Conservation (phyloP, 2,888 invertebrate genomes). For the Elmis aenea region DNA sequence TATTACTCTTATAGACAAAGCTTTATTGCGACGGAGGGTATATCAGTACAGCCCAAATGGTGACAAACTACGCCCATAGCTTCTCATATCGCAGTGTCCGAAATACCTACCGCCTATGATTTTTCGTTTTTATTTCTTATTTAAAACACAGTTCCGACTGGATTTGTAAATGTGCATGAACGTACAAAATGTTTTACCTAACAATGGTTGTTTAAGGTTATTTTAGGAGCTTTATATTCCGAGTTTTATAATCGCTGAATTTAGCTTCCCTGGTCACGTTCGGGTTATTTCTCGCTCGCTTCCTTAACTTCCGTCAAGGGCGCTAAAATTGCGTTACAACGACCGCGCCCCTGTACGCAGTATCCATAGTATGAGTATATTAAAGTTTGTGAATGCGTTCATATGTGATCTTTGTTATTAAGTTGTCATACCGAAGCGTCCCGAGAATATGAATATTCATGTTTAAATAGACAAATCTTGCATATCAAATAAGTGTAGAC, state of each 20-base stretch:
- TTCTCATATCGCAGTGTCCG: slow-evolving; percentile 36
- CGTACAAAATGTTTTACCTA: too few species aligned
- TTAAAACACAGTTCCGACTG: too few species aligned
- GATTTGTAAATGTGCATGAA: too few species aligned
- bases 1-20: slow-evolving; percentile 46
- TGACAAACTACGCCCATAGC: slow-evolving; percentile 41
- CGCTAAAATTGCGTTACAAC: slow-evolving; percentile 26
- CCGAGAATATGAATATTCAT: too few species aligned
- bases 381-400: slow-evolving; percentile 17
- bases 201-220: too few species aligned
- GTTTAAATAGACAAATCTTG: too few species aligned
- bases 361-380: slow-evolving; percentile 16
- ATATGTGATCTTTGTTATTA: slow-evolving; percentile 5
- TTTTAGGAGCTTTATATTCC: too few species aligned
- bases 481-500: too few species aligned
- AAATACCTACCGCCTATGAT: too few species aligned
- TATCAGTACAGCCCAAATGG: slow-evolving; percentile 36
- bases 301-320: slow-evolving; percentile 21
- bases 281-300: slow-evolving; percentile 18
- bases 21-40: slow-evolving; percentile 38
- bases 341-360: slow-evolving; percentile 10
- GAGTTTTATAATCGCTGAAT: too few species aligned
- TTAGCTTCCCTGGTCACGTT: slow-evolving; percentile 29
- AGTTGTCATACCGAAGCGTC: too few species aligned
- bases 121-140: too few species aligned